phyloP scores from a whole-genome alignment of 1,140 invertebrate genomes.

The Spodoptera frugiperda region DNA sequence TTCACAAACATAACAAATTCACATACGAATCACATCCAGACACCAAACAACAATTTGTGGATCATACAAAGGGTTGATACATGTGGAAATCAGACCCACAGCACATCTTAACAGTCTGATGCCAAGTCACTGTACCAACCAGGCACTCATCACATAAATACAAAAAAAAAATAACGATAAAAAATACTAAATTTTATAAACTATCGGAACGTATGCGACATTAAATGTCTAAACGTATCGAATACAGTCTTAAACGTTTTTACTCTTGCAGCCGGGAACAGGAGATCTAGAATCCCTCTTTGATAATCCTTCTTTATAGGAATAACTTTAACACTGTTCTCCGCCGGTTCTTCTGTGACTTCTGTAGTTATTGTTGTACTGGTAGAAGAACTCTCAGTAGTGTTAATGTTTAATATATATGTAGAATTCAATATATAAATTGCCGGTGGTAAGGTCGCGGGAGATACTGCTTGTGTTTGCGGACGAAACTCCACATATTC shows the following conservation, averaged over 20 bases:
- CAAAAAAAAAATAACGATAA: background rate
- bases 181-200: background rate
- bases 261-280: conserved; percentile 66
- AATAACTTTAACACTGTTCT: conserved; percentile 40
- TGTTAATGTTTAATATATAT: conserved; percentile 19
- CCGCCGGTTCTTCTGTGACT: conserved; percentile 54
- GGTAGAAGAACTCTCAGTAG: background rate
- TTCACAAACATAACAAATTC: too few species aligned
- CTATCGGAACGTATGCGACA: conserved; percentile 64
- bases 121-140: too few species aligned
- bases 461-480: conserved; percentile 28
- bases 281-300: conserved; percentile 66
- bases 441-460: conserved; percentile 40
- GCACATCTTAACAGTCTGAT: background rate
- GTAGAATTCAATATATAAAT: conserved; percentile 42
- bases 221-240: conserved; percentile 59
- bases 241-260: conserved; percentile 66
- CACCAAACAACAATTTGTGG: too few species aligned
- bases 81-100: too few species aligned
- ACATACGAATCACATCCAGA: too few species aligned
- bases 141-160: background rate
- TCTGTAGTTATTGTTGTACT: conserved; percentile 46
- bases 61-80: too few species aligned
- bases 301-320: conserved; percentile 54
- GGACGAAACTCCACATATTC: conserved; percentile 58